These are phyloP conservation scores for Gallinago stenura DNA, from an alignment of 2,797 vertebrate genomes.

Conservation along the genomic window DNA sequence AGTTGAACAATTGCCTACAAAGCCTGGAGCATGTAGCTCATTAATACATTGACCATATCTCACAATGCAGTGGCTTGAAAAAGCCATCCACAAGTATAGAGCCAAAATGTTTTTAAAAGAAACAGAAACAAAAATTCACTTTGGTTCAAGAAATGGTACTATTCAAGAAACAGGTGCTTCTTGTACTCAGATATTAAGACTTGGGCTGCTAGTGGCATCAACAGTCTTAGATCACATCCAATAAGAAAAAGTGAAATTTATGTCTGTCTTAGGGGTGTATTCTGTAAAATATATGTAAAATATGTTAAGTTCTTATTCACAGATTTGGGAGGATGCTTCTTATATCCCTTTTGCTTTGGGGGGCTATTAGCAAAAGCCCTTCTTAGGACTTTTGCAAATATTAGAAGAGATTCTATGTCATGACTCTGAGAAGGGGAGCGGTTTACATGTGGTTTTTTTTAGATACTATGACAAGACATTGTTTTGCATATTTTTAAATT, in stretches of 20 bases:
- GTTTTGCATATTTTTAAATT: not conserved
- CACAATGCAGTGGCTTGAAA: not conserved
- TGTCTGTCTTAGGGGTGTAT: not conserved
- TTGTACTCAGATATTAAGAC: not conserved
- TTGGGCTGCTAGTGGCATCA: not conserved
- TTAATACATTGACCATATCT: not conserved
- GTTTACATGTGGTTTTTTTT: not conserved
- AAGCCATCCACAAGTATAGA: not conserved
- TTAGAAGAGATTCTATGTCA: not conserved
- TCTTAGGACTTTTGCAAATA: not conserved
- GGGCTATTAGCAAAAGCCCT: not conserved
- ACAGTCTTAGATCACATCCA: not conserved
- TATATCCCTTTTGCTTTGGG: not conserved
- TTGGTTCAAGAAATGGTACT: not conserved
- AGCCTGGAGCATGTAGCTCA: not conserved
- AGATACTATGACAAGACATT: not conserved
- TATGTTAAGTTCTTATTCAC: not conserved
- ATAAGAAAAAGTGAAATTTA: not conserved
- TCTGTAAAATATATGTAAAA: not conserved
- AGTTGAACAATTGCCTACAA: not conserved
- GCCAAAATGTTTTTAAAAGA: not conserved
- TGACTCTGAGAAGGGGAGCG: not conserved
- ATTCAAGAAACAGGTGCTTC: not conserved
- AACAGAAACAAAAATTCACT: not conserved
- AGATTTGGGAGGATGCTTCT: not conserved